These are phyloP conservation scores for Latrodectus elegans DNA, from an alignment of 2,888 invertebrate genomes.

Conservation along the genomic window DNA sequence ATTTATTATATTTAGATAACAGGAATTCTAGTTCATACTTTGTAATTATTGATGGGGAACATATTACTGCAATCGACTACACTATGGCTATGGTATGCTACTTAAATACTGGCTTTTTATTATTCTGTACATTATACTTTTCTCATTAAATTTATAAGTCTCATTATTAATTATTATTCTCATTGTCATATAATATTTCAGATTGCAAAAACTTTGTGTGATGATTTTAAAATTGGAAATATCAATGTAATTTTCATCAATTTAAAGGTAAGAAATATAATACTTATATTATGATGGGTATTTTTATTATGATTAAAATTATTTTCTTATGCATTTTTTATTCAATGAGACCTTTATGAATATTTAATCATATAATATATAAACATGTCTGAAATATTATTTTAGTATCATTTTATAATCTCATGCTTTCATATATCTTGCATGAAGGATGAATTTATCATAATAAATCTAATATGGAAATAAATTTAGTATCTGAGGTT, in stretches of 20 bases:
- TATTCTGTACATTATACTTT: neutral
- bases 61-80: slow-evolving; percentile 70
- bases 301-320: too few relatives aligned
- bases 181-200: too few relatives aligned
- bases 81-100: slow-evolving; percentile 70
- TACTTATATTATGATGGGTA: too few relatives aligned
- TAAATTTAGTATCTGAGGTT: too few relatives aligned
- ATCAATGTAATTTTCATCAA: slow-evolving; percentile 61
- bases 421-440: too few relatives aligned
- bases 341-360: neutral
- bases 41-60: slow-evolving; percentile 70
- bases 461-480: too few relatives aligned
- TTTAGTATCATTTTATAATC: too few relatives aligned
- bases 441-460: too few relatives aligned
- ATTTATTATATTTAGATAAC: slow-evolving; percentile 2
- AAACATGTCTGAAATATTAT: neutral
- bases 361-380: neutral
- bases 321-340: neutral
- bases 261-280: slow-evolving; percentile 36
- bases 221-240: slow-evolving; percentile 48
- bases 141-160: neutral
- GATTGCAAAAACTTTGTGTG: slow-evolving; percentile 63
- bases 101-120: neutral
- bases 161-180: too few relatives aligned
- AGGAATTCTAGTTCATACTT: slow-evolving; percentile 19